phyloP scores from a whole-genome alignment of 2,888 invertebrate species.

The Syritta pipiens region DNA sequence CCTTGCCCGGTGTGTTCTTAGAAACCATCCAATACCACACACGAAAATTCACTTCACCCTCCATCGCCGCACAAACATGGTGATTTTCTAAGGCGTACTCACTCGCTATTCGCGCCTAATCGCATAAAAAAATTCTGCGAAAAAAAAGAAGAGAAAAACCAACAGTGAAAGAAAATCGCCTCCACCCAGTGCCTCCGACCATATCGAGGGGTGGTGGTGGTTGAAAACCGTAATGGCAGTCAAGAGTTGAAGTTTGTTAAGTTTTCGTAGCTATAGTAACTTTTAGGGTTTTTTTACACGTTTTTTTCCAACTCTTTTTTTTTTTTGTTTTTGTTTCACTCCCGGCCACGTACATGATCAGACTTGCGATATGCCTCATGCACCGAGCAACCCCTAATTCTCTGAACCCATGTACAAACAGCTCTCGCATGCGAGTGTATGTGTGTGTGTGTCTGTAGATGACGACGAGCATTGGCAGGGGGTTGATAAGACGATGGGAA shows the following conservation, averaged over 20 bases:
- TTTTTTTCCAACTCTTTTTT: slow-evolving; percentile 11
- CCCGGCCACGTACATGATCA: slow-evolving; percentile 40
- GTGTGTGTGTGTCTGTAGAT: slow-evolving; percentile 10
- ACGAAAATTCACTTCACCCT: too few species aligned
- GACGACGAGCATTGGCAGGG: slow-evolving; percentile 50
- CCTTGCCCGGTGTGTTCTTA: too few species aligned
- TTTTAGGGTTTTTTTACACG: slow-evolving; percentile 47
- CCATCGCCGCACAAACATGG: neutral
- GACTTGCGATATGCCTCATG: slow-evolving; percentile 43
- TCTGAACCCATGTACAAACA: slow-evolving; percentile 16
- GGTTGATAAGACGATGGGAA: slow-evolving; percentile 62
- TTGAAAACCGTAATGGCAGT: slow-evolving; percentile 67
- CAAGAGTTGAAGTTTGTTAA: slow-evolving; percentile 68
- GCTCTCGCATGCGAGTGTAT: slow-evolving; percentile 8
- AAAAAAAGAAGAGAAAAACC: slow-evolving; percentile 8
- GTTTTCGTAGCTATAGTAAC: slow-evolving; percentile 69
- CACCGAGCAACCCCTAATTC: slow-evolving; percentile 55
- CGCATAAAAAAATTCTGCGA: slow-evolving; percentile 54
- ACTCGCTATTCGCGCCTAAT: slow-evolving; percentile 60
- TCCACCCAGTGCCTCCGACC: neutral
- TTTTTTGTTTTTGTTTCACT: slow-evolving; percentile 29
- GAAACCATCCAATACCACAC: too few species aligned
- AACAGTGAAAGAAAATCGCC: neutral
- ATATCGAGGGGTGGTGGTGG: slow-evolving; percentile 41
- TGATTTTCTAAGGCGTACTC: neutral